phyloP scores from a whole-genome alignment of 1,140 invertebrate genomes.

The Euschistus heros region DNA sequence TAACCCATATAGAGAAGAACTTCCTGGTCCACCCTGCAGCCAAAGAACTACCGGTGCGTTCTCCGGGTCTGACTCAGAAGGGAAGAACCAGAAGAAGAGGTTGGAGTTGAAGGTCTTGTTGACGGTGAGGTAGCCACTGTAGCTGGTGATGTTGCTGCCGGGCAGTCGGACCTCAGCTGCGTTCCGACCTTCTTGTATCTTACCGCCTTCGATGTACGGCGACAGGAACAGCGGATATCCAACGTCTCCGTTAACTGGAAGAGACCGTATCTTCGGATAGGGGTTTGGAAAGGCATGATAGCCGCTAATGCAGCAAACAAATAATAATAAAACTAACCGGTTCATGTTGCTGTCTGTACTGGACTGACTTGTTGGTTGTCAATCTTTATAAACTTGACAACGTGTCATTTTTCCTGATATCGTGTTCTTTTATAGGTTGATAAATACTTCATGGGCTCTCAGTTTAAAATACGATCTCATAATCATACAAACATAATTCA shows the following conservation, averaged over 20 bases:
- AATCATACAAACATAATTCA: too few relatives aligned
- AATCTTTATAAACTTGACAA: too few relatives aligned
- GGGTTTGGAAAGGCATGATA: too few relatives aligned
- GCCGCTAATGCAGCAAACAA: too few relatives aligned
- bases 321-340: too few relatives aligned
- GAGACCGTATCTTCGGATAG: neutral
- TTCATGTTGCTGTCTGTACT: too few relatives aligned
- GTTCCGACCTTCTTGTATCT: conserved; percentile 21
- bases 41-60: conserved; percentile 56
- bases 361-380: too few relatives aligned
- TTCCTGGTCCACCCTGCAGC: conserved; percentile 68
- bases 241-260: neutral
- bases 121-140: conserved; percentile 62
- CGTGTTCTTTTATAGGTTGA: too few relatives aligned
- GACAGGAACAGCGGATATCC: conserved; percentile 28
- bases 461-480: too few relatives aligned
- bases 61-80: conserved; percentile 42
- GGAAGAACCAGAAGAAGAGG: conserved; percentile 85
- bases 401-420: too few relatives aligned
- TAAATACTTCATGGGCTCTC: too few relatives aligned
- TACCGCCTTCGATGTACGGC: conserved; percentile 23
- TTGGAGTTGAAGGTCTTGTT: conserved; percentile 54
- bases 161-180: conserved; percentile 23
- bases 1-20: conserved; percentile 67
- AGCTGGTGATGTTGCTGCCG: conserved; percentile 28